Conservation (phyloP, 2,797 vertebrate genomes). For the Hozukius guyotensis region DNA sequence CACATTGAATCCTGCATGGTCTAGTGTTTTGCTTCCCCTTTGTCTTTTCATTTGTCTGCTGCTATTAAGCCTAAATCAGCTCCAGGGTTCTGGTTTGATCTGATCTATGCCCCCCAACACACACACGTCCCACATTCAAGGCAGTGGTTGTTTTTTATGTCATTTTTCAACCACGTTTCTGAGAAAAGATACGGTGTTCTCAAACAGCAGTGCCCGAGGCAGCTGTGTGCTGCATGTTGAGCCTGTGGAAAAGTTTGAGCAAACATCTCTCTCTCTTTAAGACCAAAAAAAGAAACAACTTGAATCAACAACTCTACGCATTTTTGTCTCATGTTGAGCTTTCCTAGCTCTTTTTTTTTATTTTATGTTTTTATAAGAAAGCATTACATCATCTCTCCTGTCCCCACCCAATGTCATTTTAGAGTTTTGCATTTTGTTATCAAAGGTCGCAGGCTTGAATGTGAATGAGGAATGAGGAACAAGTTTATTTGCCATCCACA, state of each 20-base stretch:
- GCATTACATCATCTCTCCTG: slow-evolving; percentile 11
- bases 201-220: neutral
- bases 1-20: slow-evolving; percentile 5
- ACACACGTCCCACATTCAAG: neutral
- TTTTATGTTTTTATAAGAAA: neutral
- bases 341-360: neutral
- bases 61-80: neutral
- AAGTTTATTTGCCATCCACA: neutral
- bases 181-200: slow-evolving; percentile 20
- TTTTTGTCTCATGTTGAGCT: slow-evolving; percentile 3
- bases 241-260: slow-evolving; percentile 1
- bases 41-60: slow-evolving; percentile 8
- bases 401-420: neutral
- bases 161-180: slow-evolving; percentile 5
- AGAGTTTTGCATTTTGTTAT: neutral
- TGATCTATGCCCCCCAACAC: neutral
- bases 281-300: slow-evolving; percentile 8
- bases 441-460: neutral
- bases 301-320: neutral
- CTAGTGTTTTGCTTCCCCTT: slow-evolving; percentile 17
- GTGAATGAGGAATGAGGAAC: neutral
- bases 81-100: slow-evolving; percentile 8
- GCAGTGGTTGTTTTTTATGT: slow-evolving; percentile 15
- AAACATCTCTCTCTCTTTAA: slow-evolving; percentile 24
- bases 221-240: slow-evolving; percentile 20